A percentile compares a stretch with the other conserved stretches of the same genome.
Conservation (phyloP, 2,113 vertebrate species). For the Heterocephalus glaber region DNA sequence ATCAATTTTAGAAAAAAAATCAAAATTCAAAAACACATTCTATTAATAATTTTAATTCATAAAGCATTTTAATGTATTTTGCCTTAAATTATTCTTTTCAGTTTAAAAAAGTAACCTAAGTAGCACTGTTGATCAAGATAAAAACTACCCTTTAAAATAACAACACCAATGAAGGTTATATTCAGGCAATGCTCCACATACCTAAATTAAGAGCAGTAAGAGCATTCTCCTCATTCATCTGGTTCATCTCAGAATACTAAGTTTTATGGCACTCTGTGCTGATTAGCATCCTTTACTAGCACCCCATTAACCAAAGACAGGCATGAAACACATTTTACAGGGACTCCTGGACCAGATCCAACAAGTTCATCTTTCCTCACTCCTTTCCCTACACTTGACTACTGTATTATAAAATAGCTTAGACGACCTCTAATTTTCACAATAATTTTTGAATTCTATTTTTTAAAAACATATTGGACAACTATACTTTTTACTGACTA, state of each 20-base stretch:
- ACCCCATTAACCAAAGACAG: background rate
- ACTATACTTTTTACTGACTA: background rate
- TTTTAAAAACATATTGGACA: background rate
- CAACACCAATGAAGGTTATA: background rate
- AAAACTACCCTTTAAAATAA: constrained; percentile 6
- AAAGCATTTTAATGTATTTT: background rate
- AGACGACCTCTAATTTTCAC: background rate
- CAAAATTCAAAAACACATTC: background rate
- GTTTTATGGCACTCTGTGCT: background rate
- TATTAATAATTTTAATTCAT: background rate
- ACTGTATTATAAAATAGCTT: background rate
- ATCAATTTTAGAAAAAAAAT: constrained; percentile 8
- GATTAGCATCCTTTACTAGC: background rate
- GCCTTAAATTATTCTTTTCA: background rate
- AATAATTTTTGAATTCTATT: background rate
- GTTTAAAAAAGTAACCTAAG: background rate
- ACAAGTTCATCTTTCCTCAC: too few relatives aligned
- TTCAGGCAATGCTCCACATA: background rate
- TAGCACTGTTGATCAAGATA: background rate
- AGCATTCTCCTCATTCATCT: background rate
- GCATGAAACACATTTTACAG: background rate
- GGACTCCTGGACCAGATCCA: rapidly evolving
- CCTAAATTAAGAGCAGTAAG: background rate
- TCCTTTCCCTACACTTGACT: background rate
- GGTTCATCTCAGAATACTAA: background rate